phyloP scores from a whole-genome alignment of 2,113 vertebrate species.

The Mormyrus iriodes region DNA sequence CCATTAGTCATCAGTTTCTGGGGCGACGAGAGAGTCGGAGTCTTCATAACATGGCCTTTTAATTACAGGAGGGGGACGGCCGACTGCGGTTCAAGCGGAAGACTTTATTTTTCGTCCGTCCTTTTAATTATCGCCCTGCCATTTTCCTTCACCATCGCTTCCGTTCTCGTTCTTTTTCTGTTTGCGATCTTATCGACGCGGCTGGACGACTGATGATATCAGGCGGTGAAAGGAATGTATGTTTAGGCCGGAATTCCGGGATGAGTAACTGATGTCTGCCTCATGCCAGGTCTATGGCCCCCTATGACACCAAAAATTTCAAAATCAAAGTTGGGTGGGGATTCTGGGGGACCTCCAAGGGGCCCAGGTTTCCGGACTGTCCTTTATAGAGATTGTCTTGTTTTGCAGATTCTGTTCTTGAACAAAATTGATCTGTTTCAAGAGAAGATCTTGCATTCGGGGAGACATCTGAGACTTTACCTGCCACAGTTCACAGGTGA shows the following conservation, averaged over 20 bases:
- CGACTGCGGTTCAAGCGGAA: not conserved
- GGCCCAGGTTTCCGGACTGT: not conserved
- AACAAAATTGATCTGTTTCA: constrained; percentile 74
- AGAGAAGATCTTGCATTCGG: constrained; percentile 65
- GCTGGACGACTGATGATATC: not conserved
- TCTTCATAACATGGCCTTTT: not conserved
- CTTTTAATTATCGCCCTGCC: not conserved
- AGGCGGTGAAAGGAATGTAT: not conserved
- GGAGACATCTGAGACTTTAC: constrained; percentile 58
- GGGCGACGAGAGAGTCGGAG: not conserved
- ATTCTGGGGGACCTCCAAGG: not conserved
- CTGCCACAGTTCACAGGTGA: constrained; percentile 63
- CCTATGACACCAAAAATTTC: not conserved
- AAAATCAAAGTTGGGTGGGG: not conserved
- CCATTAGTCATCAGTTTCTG: constrained; percentile 28
- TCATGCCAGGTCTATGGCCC: not conserved
- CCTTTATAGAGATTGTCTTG: not conserved
- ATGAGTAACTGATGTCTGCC: not conserved
- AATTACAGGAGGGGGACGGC: not conserved
- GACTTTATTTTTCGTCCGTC: not conserved
- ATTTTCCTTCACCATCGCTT: not conserved
- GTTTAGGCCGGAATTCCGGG: not conserved
- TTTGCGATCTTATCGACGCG: not conserved
- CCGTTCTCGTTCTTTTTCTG: not conserved
- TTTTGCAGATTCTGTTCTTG: constrained; percentile 68